Percentiles rank a stretch among this genome's conserved stretches.
These are phyloP conservation scores for Nipponia nippon DNA, from an alignment of 2,113 vertebrate species.

Conservation along the genomic window DNA sequence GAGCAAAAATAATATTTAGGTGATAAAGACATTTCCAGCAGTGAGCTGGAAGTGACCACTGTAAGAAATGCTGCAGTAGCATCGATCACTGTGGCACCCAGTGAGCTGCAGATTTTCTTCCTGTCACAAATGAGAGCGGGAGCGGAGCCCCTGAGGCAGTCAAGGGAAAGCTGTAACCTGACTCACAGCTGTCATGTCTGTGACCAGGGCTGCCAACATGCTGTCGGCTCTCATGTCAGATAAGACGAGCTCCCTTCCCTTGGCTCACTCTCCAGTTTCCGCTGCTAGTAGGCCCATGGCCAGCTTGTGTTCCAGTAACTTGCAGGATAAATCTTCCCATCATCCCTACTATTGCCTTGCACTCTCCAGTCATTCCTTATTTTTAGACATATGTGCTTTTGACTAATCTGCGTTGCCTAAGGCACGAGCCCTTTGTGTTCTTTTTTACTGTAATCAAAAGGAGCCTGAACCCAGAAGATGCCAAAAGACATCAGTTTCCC, in stretches of 20 bases:
- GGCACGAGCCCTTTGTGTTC: neutral
- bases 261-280: neutral
- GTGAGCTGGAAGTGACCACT: neutral
- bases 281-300: neutral
- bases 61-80: fast-evolving
- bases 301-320: neutral
- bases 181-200: neutral
- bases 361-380: neutral
- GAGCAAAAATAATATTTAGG: neutral
- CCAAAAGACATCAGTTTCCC: neutral
- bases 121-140: neutral
- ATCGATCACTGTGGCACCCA: fast-evolving
- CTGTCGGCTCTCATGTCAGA: neutral
- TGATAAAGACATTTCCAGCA: neutral
- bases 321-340: neutral
- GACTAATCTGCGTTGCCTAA: neutral
- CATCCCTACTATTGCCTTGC: neutral
- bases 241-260: neutral
- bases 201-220: neutral
- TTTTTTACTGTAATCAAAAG: neutral
- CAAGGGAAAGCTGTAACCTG: neutral
- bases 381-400: neutral
- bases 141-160: neutral
- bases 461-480: neutral
- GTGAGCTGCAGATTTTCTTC: neutral